These are phyloP conservation scores for Saiga tatarica DNA, from an alignment of 2,113 vertebrate genomes.

Conservation along the genomic window DNA sequence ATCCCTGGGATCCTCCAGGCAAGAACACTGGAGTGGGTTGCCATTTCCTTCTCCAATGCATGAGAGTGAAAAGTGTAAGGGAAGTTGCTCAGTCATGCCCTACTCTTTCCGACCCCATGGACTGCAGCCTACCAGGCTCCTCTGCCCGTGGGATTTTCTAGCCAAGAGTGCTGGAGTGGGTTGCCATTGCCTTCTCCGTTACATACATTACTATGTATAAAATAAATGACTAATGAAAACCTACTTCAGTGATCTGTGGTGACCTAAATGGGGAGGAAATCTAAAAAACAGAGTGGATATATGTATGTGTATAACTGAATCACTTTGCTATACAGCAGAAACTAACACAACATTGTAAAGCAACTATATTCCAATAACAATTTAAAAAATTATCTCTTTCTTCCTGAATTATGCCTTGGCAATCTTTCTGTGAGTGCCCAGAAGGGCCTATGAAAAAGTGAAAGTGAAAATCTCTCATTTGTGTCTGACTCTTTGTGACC, in stretches of 20 bases:
- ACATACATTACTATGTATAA: background rate
- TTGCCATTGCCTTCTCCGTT: background rate
- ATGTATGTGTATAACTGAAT: background rate
- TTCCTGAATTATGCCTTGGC: background rate
- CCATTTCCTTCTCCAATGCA: no score
- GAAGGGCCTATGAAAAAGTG: background rate
- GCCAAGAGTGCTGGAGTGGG: no score
- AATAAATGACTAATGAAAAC: background rate
- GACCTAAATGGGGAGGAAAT: background rate
- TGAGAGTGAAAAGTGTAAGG: no score
- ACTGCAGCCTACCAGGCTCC: no score
- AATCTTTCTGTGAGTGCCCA: background rate
- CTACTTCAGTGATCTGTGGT: background rate
- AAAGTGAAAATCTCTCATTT: background rate
- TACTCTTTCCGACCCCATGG: no score
- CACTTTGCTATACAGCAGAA: background rate
- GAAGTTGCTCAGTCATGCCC: no score
- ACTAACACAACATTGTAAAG: background rate
- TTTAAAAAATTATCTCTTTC: background rate
- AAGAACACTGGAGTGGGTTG: no score
- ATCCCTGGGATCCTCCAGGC: no score
- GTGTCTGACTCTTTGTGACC: background rate
- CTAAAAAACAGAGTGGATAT: background rate
- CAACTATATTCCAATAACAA: background rate
- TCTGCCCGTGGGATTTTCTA: fast-evolving